Evolutionary conservation across 2,888 invertebrate species (phyloP).

Genomic region (Branchipolynoe longqiensis): DNA sequence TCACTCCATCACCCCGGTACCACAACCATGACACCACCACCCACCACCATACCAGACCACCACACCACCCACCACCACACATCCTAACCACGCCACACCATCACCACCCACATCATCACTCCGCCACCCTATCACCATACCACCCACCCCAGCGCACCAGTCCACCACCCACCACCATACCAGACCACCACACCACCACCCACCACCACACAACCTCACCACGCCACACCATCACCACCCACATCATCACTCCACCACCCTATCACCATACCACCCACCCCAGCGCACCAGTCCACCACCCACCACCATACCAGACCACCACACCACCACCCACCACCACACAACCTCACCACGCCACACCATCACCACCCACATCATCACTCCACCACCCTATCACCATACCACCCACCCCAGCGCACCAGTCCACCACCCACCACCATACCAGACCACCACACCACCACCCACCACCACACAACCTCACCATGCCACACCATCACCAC

Average conservation of each 20-base stretch:
- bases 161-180: background rate
- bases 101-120: background rate
- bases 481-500: background rate
- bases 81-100: background rate
- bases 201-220: background rate
- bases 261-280: background rate
- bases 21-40: background rate
- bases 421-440: background rate
- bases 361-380: background rate
- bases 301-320: too few relatives aligned
- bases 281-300: background rate
- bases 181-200: too few relatives aligned
- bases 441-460: too few relatives aligned
- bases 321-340: background rate
- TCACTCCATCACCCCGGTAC: background rate
- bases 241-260: background rate
- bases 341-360: background rate
- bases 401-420: background rate
- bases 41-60: background rate
- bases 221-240: background rate
- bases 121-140: background rate
- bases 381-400: background rate
- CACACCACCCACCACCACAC: too few relatives aligned
- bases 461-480: background rate
- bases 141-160: background rate